Percentiles rank a stretch among this genome's conserved stretches.
These are phyloP conservation scores for Nemotelus pantherinus DNA, from an alignment of 2,888 invertebrate species.

Conservation along the genomic window DNA sequence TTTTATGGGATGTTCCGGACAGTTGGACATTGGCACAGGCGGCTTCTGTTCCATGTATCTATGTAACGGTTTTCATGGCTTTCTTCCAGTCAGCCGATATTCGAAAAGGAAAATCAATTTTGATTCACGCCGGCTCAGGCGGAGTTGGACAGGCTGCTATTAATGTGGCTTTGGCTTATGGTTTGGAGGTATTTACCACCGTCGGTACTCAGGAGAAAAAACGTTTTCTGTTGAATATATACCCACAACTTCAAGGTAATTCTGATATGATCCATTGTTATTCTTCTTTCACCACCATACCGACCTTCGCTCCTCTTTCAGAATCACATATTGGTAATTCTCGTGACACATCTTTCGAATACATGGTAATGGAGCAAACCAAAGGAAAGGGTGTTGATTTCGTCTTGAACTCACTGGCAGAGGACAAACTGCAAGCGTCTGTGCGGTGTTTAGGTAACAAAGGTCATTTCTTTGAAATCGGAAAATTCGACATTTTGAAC, in stretches of 20 bases:
- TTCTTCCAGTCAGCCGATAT: slow-evolving; percentile 61
- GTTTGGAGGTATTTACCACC: slow-evolving; percentile 76
- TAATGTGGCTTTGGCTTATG: slow-evolving; percentile 71
- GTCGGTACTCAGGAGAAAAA: slow-evolving; percentile 74
- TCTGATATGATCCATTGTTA: neutral
- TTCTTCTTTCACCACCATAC: neutral
- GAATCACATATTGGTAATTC: slow-evolving; percentile 84
- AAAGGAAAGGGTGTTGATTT: slow-evolving; percentile 89
- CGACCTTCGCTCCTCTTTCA: slow-evolving; percentile 56
- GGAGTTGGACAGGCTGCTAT: slow-evolving; percentile 85
- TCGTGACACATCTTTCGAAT: slow-evolving; percentile 86
- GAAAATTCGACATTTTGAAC: slow-evolving; percentile 81
- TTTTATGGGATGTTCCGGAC: slow-evolving; percentile 75
- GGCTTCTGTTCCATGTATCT: slow-evolving; percentile 83
- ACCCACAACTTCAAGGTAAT: slow-evolving; percentile 68
- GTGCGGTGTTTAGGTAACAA: slow-evolving; percentile 69
- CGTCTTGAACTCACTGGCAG: slow-evolving; percentile 90
- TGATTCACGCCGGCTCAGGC: slow-evolving; percentile 73
- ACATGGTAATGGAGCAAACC: slow-evolving; percentile 81
- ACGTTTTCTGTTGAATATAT: slow-evolving; percentile 69
- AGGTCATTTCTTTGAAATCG: slow-evolving; percentile 85
- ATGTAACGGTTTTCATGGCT: slow-evolving; percentile 72
- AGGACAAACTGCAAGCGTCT: slow-evolving; percentile 85
- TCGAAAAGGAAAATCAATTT: slow-evolving; percentile 61
- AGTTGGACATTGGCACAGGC: slow-evolving; percentile 79